Evolutionary conservation across 2,888 invertebrate species (phyloP), one percentile per base, ranked within the genome.

Genomic region (Himalopsyche japonica): DNA sequence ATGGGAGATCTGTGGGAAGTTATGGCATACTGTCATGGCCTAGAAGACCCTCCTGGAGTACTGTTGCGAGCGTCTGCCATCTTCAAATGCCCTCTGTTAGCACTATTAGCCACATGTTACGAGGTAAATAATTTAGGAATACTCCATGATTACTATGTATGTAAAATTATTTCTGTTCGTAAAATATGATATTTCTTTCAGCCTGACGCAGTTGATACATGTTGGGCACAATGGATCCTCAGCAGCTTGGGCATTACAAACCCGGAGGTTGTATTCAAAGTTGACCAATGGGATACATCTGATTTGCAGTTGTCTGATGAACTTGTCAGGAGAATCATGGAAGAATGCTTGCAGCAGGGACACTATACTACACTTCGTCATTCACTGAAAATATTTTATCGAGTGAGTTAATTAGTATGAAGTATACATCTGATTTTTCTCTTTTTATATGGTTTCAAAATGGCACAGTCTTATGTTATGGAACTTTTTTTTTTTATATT

Each of bases 301-400:
- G 90, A 91, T 82, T 90, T 90, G 76, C 88, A 88, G 34, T 87
- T 88, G 1, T 89, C 90, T 1, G 89, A 89, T 0, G 90, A 91
- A n/a, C 89, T 91, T 86, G 91, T 93, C 77, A 91, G 90, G 37
- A 88, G 89, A 77, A 91, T 95, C 1, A 91, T 95, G 0, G 91
- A 92, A 86, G 89, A 91, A 34, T 92, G 94, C 87, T 89, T 96
- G 10, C 89, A 90, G 20, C 90, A 91, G 34, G 93, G 94, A 15
- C 94, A 93, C 87, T 90, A 94, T 7, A 91, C 91, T 57, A 94
- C 94, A 0, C 89, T 96, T 32, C 92, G 93, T 79, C 93, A 94
- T 88, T 95, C 95, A 85, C 93, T 95, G 88, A 90, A 93, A 77
- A 94, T 96, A 87, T 96, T 96, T 89, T 93, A 95, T 90, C 94